These are phyloP conservation scores for Ormyrus nitidulus DNA, from an alignment of 2,888 invertebrate species.

Conservation along the genomic window DNA sequence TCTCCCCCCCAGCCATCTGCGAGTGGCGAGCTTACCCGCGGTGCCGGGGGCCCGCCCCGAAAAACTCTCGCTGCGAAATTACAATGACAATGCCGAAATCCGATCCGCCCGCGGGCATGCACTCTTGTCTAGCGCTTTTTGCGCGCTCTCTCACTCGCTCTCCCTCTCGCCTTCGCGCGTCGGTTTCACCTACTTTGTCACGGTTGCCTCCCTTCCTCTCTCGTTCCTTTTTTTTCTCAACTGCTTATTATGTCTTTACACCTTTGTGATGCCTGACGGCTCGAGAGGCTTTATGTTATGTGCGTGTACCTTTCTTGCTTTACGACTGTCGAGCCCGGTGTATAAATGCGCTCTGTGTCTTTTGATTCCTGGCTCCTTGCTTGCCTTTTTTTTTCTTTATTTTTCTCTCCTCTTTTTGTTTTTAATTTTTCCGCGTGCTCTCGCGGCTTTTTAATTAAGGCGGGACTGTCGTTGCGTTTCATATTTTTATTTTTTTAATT, in stretches of 20 bases:
- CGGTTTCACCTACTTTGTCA: constrained; percentile 52
- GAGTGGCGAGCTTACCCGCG: constrained; percentile 68
- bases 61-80: constrained; percentile 71
- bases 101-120: constrained; percentile 73
- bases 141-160: constrained; percentile 22
- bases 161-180: constrained; percentile 38
- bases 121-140: constrained; percentile 61
- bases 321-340: neutral
- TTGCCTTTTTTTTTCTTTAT: too few relatives aligned
- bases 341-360: constrained; percentile 2
- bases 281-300: constrained; percentile 13
- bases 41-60: constrained; percentile 73
- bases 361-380: neutral
- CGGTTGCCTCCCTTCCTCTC: constrained; percentile 33
- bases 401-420: too few relatives aligned
- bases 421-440: too few relatives aligned
- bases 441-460: too few relatives aligned
- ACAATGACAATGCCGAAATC: constrained; percentile 75
- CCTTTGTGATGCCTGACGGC: constrained; percentile 34
- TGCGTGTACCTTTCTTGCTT: constrained; percentile 1
- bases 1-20: constrained; percentile 72
- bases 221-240: constrained; percentile 18
- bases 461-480: too few relatives aligned
- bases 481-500: too few relatives aligned
- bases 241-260: constrained; percentile 52